These are phyloP conservation scores for Argyra leucocephala DNA, from an alignment of 2,888 invertebrate genomes.

Conservation along the genomic window DNA sequence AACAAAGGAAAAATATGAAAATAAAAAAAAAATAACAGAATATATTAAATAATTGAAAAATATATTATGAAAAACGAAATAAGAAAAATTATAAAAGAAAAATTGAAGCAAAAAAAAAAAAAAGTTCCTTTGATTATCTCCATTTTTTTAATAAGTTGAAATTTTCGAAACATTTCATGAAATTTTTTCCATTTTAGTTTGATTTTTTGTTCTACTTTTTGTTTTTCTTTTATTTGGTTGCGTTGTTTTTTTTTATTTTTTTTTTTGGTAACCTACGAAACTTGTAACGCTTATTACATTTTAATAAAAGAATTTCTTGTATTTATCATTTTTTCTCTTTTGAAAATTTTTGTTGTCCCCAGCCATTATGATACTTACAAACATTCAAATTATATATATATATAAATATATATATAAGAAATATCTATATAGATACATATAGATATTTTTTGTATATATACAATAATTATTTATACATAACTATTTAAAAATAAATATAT, in stretches of 20 bases:
- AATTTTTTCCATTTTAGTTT: neutral
- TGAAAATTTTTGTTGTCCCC: conserved; percentile 7
- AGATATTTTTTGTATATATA: too few species aligned
- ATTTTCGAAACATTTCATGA: conserved; percentile 4
- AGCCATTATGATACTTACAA: conserved; percentile 8
- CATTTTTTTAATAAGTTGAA: conserved; percentile 1
- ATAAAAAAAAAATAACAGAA: neutral
- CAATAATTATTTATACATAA: too few species aligned
- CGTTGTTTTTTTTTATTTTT: neutral
- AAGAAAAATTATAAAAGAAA: neutral
- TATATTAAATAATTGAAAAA: conserved; percentile 6
- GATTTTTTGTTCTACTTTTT: neutral
- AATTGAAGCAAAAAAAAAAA: neutral
- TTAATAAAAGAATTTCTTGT: conserved; percentile 1
- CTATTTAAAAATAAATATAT: too few species aligned
- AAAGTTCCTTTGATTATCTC: conserved; percentile 1
- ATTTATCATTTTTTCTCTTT: neutral
- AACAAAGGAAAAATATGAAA: too few species aligned
- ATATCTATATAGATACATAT: too few species aligned
- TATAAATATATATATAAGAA: neutral
- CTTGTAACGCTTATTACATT: conserved; percentile 5
- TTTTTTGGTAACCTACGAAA: conserved; percentile 6
- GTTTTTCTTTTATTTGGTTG: neutral
- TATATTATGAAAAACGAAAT: neutral
- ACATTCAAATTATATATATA: neutral